Evolutionary conservation across 1,140 invertebrate genomes (phyloP), one percentile per base, ranked within the genome.

Genomic region (Caenorhabditis inopinata): DNA sequence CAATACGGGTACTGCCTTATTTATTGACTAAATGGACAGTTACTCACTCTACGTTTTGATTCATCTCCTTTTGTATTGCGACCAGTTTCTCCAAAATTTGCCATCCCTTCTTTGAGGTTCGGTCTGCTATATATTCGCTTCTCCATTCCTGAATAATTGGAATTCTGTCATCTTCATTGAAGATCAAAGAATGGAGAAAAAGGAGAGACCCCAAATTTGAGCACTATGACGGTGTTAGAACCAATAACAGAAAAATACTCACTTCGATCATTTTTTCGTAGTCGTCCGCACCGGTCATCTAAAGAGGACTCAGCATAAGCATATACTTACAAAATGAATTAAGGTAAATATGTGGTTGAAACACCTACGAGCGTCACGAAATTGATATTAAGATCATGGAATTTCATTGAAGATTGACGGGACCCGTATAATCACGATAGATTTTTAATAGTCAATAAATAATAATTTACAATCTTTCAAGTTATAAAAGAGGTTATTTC

Each of bases 81-180:
- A 21, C 58, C 0, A 68, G n/a, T 3, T 68, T 68, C 7, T 68
- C 58, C 25, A 68, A 12, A 21, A 68, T 68, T 18, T 68, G 32
- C 58, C 58, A 68, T 42, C 58, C 58, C n/a, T 68, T 68, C 21
- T 68, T 38, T 6, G 58, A 29, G n/a, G 11, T 68, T 0, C 58
- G 58, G 23, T 68, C 27, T 1, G 32, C 27, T 11, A 68, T 42
- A 12, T 68, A 68, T 21, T 68, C 58, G 25, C 38, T 68, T 68
- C 58, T 68, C 58, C 58, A 76, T 16, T 21, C 21, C 74, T 76
- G 21, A 79, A 32, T n/a, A n/a, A n/a, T n/a, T n/a, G n/a, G n/a
- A n/a, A n/a, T n/a, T n/a, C n/a, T n/a, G n/a, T n/a, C n/a, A n/a
- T n/a, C n/a, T n/a, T n/a, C n/a, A n/a, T n/a, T n/a, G n/a, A n/a